Conservation (phyloP, 2,113 vertebrate genomes). For the Willisornis vidua region DNA sequence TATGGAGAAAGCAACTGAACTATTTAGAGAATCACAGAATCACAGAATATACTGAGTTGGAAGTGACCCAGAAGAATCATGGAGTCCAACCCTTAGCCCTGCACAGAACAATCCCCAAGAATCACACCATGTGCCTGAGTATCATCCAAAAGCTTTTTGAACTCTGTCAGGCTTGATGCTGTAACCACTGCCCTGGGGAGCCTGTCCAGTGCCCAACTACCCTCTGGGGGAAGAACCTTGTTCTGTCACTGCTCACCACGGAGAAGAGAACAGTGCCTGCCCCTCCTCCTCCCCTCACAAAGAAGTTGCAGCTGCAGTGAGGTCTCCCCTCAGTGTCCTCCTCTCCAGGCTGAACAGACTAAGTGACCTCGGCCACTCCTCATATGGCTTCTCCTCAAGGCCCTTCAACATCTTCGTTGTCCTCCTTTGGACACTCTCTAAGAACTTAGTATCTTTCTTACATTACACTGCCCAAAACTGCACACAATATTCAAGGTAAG, state of each 20-base stretch:
- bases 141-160: background rate
- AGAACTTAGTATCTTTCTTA: background rate
- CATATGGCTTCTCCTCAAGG: background rate
- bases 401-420: background rate
- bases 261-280: background rate
- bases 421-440: background rate
- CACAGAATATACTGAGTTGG: background rate
- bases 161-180: background rate
- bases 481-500: background rate
- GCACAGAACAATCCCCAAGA: background rate
- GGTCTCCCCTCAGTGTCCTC: background rate
- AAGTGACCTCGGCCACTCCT: background rate
- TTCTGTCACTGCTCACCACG: background rate
- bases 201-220: background rate
- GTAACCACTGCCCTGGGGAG: background rate
- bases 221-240: background rate
- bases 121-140: background rate
- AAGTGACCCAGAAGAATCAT: background rate
- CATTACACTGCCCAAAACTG: background rate
- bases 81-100: background rate
- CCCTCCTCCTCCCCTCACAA: background rate
- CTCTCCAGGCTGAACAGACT: background rate
- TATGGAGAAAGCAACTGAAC: background rate
- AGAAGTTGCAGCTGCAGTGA: background rate
- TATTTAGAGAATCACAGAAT: background rate